Evolutionary conservation across 2,113 vertebrate genomes (phyloP), one percentile per base, ranked within the genome.

Genomic region (Tautogolabrus adspersus): DNA sequence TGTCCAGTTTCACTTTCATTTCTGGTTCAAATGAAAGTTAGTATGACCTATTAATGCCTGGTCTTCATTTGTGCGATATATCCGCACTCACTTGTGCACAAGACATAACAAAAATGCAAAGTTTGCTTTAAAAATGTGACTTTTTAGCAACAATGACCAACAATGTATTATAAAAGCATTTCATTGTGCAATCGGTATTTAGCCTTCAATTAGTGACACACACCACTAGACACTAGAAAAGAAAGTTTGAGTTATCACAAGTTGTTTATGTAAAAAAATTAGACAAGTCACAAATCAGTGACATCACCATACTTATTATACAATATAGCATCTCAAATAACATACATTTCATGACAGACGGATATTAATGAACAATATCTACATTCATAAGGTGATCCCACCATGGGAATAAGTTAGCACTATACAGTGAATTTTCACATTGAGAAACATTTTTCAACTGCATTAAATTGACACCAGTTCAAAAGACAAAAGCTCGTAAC

Each of bases 261-360:
- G 63, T 83, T 21, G 6, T 93, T 91, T 91, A 91, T 91, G 79
- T 91, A 83, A 85, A 88, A 89, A 85, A 75, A 85, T 67, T 66
- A 60, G 63, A 89, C 82, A 77, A 60, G 89, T 90, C 89, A 92
- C 90, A 72, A 74, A 80, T 58, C 64, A 76, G 91, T 93, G 88
- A 90, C 89, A 30, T 82, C 81, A 85, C 83, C 83, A 84, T 84
- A 91, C 89, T 84, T 84, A 78, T 77, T 92, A 78, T 93, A 92
- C 90, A 93, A 90, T 92, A 92, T 88, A 93, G 72, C 86, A 87
- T 91, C 83, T 93, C 81, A 76, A 58, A 79, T 88, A 87, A 86
- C 79, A 88, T 87, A 90, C 81, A 90, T 90, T 67, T 89, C 22
- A 87, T 82, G 80, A 90, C 85, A 58, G 77, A 88, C 73, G 12